Evolutionary conservation across 1,140 invertebrate species (phyloP).

Genomic region (Delia radicum): DNA sequence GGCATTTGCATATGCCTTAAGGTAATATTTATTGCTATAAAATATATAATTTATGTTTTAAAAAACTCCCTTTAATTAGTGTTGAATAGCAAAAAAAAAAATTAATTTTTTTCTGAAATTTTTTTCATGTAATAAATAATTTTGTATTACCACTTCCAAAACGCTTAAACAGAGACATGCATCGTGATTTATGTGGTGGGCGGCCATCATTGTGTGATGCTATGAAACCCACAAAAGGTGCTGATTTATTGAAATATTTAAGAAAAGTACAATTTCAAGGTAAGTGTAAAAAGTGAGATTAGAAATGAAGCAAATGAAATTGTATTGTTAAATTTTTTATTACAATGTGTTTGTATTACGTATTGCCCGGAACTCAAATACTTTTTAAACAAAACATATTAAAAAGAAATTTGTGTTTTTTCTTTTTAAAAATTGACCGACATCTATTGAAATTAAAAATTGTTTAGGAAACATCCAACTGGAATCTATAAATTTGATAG

Average conservation of each 20-base stretch:
- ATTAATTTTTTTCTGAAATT: background rate
- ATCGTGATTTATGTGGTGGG: conserved; percentile 72
- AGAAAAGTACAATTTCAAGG: conserved; percentile 82
- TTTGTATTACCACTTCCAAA: background rate
- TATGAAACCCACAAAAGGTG: conserved; percentile 87
- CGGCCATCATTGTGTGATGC: conserved; percentile 75
- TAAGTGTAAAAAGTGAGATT: conserved; percentile 54
- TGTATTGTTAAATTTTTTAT: background rate
- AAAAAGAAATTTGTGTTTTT: too few relatives aligned
- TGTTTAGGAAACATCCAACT: too few relatives aligned
- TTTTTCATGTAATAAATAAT: too few relatives aligned
- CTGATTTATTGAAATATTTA: conserved; percentile 78
- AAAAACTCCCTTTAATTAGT: too few relatives aligned
- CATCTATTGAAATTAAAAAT: too few relatives aligned
- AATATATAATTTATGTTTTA: background rate
- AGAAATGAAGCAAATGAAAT: background rate
- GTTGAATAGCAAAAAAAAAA: background rate
- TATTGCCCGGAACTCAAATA: background rate
- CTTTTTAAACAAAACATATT: too few relatives aligned
- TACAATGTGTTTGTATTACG: background rate
- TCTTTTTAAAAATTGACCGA: too few relatives aligned
- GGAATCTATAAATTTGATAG: too few relatives aligned
- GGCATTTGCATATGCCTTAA: conserved; percentile 85
- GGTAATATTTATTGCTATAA: conserved; percentile 58
- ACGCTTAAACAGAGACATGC: conserved; percentile 78